Evolutionary conservation across 2,888 invertebrate genomes (phyloP), one percentile per base, ranked within the genome.

Genomic region (Pristionchus fissidentatus): DNA sequence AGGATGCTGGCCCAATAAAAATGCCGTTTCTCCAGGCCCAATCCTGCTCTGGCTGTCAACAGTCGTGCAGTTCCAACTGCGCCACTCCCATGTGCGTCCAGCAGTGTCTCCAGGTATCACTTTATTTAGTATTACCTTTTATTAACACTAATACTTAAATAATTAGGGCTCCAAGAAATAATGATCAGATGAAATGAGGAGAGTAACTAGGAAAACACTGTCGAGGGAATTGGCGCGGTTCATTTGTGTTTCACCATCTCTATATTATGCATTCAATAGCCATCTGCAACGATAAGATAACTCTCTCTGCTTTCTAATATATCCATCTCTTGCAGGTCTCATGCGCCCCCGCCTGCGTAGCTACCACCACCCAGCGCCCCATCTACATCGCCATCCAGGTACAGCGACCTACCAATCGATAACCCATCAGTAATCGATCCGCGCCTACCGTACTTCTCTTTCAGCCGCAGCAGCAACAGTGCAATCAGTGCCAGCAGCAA

Each of bases 401-500:
- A 41, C 70, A 0, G 62, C 13, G 8, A 22, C 19, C 38, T 35
- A 35, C 62, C 49, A 49, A 49, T 49, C 19, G 19, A n/a, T n/a
- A n/a, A n/a, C n/a, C n/a, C n/a, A n/a, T n/a, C n/a, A n/a, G n/a
- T n/a, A n/a, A n/a, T n/a, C 49, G 19, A 49, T 49, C 10, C 22
- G 22, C 32, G 19, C 5, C 35, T 70, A 70, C 70, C 38, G n/a
- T 41, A 43, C 26, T 41, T 19, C 62, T 62, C n/a, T 38, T 66
- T n/a, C 41, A 41, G 70, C 57, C 46, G 15, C 79, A 46, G 43
- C 57, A 80, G 80, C 84, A 32, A 85, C 85, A 83, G 60, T 89
- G 89, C 86, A 89, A 89, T 84, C 87, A 88, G 83, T 89, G 89
- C 84, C 88, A 88, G 84, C 84, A 84, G 52, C 82, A 84, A 41